A percentile compares a stretch with the other conserved stretches of the same genome.
These are phyloP conservation scores for Ichneumoninae sp. DNA, from an alignment of 2,888 invertebrate species.

Conservation along the genomic window DNA sequence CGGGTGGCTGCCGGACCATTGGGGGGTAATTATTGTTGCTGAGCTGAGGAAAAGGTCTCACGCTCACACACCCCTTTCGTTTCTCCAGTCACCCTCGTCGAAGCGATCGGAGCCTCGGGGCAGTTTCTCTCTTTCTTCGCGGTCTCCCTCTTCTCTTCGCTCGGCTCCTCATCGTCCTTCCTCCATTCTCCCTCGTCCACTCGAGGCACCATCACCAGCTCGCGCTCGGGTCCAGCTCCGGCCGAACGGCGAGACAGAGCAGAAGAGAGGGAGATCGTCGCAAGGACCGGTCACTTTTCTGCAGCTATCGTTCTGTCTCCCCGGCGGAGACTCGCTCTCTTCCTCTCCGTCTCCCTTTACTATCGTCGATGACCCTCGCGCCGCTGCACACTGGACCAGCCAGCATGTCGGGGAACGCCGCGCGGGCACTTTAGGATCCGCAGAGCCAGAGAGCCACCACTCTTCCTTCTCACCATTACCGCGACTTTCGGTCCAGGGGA, in stretches of 20 bases:
- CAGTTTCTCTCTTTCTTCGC: constrained; percentile 29
- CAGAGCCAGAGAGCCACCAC: constrained; percentile 49
- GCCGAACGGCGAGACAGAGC: constrained; percentile 1
- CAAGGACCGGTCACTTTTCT: constrained; percentile 80
- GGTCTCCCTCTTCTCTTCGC: constrained; percentile 44
- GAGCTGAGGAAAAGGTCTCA: constrained; percentile 79
- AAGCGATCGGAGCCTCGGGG: constrained; percentile 52
- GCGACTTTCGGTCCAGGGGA: constrained; percentile 63
- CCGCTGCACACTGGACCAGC: constrained; percentile 49
- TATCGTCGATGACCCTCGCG: constrained; percentile 59
- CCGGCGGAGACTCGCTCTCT: constrained; percentile 67
- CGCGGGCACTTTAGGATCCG: constrained; percentile 50
- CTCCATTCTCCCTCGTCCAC: constrained; percentile 28
- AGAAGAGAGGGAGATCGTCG: constrained; percentile 26
- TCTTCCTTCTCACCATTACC: constrained; percentile 58
- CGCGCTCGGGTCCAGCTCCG: constrained; percentile 1
- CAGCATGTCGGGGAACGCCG: constrained; percentile 40
- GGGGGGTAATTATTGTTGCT: constrained; percentile 81
- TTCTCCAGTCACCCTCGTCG: constrained; percentile 68
- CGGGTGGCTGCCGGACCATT: constrained; percentile 71
- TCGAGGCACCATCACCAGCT: neutral
- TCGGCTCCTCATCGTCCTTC: constrained; percentile 46
- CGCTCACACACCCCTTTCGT: constrained; percentile 79
- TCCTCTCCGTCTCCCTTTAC: constrained; percentile 64
- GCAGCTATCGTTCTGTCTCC: constrained; percentile 73